Percentiles rank a stretch among this genome's conserved stretches.
Conservation (phyloP, 2,888 invertebrate species). For the Antheraea yamamai region DNA sequence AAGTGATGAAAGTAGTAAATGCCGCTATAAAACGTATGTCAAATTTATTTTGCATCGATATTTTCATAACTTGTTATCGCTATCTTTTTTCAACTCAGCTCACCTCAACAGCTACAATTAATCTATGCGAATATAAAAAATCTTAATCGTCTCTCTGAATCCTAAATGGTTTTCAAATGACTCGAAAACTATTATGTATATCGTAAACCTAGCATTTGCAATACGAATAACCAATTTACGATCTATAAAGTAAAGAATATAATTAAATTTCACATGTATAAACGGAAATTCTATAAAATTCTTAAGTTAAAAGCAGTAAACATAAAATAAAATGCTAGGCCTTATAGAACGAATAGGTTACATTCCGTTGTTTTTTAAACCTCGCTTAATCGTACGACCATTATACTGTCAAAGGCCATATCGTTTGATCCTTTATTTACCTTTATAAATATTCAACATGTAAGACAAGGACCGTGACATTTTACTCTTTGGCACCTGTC, state of each 20-base stretch:
- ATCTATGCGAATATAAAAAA: background rate
- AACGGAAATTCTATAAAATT: background rate
- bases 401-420: background rate
- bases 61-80: too few relatives aligned
- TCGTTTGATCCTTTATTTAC: background rate
- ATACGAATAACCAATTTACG: background rate
- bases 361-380: background rate
- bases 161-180: background rate
- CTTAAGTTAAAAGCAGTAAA: background rate
- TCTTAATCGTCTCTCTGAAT: background rate
- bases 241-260: background rate
- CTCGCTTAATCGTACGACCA: background rate
- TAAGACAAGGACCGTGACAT: background rate
- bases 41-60: too few relatives aligned
- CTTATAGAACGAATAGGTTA: background rate
- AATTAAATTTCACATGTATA: background rate
- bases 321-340: background rate
- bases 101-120: too few relatives aligned
- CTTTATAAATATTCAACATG: constrained; percentile 1
- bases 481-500: constrained; percentile 11
- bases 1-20: too few relatives aligned
- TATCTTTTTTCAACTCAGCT: too few relatives aligned
- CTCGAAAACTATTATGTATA: background rate
- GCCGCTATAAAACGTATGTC: too few relatives aligned
- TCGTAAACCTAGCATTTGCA: background rate